Percentiles rank a stretch among this genome's conserved stretches.
Conservation (phyloP, 2,113 vertebrate species). For the Circaetus gallicus region DNA sequence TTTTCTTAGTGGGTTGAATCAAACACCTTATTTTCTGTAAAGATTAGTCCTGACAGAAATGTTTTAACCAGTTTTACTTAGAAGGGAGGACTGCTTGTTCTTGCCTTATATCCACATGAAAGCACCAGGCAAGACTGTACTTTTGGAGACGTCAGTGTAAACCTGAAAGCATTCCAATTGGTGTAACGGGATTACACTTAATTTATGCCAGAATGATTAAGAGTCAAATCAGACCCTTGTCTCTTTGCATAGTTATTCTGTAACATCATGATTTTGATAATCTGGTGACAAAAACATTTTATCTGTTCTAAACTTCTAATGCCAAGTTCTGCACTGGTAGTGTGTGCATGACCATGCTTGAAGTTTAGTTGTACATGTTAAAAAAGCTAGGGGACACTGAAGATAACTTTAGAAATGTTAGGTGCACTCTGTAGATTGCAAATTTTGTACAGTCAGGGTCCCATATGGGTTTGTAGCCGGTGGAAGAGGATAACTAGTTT, state of each 20-base stretch:
- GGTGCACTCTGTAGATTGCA: background rate
- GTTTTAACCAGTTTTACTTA: background rate
- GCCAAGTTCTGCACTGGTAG: background rate
- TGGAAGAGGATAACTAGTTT: background rate
- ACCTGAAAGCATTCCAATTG: background rate
- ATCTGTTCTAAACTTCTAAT: background rate
- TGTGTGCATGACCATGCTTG: background rate
- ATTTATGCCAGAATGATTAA: background rate
- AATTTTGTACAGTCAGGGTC: background rate
- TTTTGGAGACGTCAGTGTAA: background rate
- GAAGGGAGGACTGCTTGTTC: background rate
- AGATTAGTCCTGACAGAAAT: background rate
- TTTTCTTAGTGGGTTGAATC: background rate
- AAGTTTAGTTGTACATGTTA: background rate
- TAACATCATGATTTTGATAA: background rate
- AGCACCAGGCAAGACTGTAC: background rate
- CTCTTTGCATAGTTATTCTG: background rate
- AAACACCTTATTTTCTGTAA: background rate
- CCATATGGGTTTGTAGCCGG: background rate
- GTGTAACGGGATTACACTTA: background rate
- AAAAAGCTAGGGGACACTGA: background rate
- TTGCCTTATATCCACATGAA: background rate
- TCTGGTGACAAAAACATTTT: background rate
- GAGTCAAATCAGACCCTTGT: background rate
- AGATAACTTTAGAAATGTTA: background rate